Evolutionary conservation across 2,888 invertebrate genomes (phyloP).

Genomic region (Oxyscelio sp.): DNA sequence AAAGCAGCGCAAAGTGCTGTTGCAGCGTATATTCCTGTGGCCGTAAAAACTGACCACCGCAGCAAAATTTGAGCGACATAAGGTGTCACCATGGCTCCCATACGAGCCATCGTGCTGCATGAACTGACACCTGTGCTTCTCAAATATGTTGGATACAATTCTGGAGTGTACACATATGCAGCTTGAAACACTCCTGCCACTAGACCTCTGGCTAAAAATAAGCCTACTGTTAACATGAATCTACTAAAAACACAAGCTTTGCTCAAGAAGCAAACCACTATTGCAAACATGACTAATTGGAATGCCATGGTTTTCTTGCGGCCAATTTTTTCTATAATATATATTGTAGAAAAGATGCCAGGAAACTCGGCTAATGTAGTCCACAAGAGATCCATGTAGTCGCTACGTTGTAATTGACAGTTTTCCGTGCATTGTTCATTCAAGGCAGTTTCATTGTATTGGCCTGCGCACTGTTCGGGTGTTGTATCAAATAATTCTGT

Average conservation of each 20-base stretch:
- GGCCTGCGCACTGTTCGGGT: conserved; percentile 80
- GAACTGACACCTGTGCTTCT: conserved; percentile 97
- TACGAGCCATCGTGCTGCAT: conserved; percentile 96
- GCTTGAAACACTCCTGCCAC: conserved; percentile 98
- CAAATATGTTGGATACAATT: conserved; percentile 97
- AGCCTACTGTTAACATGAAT: conserved; percentile 93
- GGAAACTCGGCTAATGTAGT: conserved; percentile 98
- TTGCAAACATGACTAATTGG: conserved; percentile 96
- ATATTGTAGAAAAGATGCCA: conserved; percentile 96
- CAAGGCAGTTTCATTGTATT: conserved; percentile 83
- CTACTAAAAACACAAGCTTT: conserved; percentile 92
- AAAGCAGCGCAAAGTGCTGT: conserved; percentile 93
- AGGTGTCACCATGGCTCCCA: conserved; percentile 98
- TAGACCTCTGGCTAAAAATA: conserved; percentile 96
- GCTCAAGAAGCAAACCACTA: conserved; percentile 92
- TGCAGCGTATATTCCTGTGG: conserved; percentile 93
- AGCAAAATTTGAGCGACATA: conserved; percentile 97
- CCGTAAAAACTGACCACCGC: conserved; percentile 92
- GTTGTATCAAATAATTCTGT: conserved; percentile 95
- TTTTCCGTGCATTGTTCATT: conserved; percentile 89
- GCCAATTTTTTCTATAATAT: conserved; percentile 96
- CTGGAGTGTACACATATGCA: conserved; percentile 98
- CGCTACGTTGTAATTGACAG: conserved; percentile 93
- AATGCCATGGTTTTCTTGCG: conserved; percentile 97
- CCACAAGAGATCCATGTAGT: conserved; percentile 97